These are phyloP conservation scores for Cisticola juncidis DNA, from an alignment of 2,113 vertebrate species.

Conservation along the genomic window DNA sequence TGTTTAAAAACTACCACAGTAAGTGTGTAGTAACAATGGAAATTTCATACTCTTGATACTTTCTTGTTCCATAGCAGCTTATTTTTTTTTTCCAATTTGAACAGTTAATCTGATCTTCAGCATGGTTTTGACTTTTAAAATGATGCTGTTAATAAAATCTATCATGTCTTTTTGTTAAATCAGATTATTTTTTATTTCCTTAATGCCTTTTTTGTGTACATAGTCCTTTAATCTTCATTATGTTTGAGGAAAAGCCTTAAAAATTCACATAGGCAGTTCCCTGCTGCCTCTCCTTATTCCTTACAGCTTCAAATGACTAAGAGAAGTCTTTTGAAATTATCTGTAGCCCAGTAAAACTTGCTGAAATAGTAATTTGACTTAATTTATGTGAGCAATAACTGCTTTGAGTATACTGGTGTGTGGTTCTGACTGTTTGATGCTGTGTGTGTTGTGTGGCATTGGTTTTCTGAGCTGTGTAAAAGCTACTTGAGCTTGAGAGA, in stretches of 20 bases:
- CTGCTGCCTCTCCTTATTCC: background rate
- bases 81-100: background rate
- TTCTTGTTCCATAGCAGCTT: background rate
- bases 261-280: background rate
- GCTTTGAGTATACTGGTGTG: background rate
- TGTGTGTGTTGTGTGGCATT: background rate
- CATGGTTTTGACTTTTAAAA: background rate
- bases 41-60: background rate
- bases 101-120: background rate
- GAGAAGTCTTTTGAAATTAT: background rate
- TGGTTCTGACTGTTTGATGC: background rate
- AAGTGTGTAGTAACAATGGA: background rate
- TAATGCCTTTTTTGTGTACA: background rate
- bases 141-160: background rate
- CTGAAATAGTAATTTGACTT: background rate
- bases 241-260: background rate
- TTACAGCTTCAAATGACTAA: background rate
- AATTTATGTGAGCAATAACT: background rate
- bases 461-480: background rate
- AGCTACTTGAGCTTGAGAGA: background rate
- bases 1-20: background rate
- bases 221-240: background rate
- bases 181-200: background rate
- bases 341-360: background rate
- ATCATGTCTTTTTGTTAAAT: background rate